Percentiles rank a stretch among this genome's conserved stretches.
Conservation (phyloP, 2,888 invertebrate genomes). For the Apomyelois bistriatella region DNA sequence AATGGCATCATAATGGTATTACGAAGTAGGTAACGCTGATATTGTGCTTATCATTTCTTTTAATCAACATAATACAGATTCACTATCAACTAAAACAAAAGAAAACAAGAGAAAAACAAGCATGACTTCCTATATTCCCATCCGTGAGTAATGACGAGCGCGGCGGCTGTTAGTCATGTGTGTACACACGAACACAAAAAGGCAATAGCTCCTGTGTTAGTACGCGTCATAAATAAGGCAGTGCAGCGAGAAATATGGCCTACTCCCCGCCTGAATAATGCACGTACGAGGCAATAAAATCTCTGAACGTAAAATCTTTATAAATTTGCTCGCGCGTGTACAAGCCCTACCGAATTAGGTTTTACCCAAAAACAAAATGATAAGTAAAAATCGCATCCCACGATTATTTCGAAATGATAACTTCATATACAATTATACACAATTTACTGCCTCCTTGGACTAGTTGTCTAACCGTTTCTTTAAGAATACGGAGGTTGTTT, state of each 20-base stretch:
- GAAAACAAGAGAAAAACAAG: not conserved
- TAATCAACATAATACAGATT: not conserved
- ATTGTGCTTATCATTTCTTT: no score
- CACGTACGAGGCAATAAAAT: conserved; percentile 13
- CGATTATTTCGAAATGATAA: no score
- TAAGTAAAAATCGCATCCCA: no score
- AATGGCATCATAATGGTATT: no score
- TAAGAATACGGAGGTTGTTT: no score
- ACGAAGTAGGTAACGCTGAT: no score
- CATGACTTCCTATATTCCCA: not conserved
- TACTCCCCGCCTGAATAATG: conserved; percentile 16
- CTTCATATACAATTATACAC: no score
- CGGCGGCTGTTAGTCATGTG: conserved; percentile 1
- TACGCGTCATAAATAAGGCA: conserved; percentile 10
- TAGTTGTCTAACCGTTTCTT: no score
- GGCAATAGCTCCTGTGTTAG: not conserved
- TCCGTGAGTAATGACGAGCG: not conserved
- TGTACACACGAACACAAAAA: not conserved
- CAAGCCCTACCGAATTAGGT: not conserved
- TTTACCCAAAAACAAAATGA: not conserved
- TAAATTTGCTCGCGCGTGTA: conserved; percentile 5
- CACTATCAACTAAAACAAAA: not conserved
- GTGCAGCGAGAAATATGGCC: conserved; percentile 16
- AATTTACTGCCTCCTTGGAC: no score
- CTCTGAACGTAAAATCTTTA: conserved; percentile 7